phyloP scores from a whole-genome alignment of 1,140 invertebrate species.

The Drosophila hydei region DNA sequence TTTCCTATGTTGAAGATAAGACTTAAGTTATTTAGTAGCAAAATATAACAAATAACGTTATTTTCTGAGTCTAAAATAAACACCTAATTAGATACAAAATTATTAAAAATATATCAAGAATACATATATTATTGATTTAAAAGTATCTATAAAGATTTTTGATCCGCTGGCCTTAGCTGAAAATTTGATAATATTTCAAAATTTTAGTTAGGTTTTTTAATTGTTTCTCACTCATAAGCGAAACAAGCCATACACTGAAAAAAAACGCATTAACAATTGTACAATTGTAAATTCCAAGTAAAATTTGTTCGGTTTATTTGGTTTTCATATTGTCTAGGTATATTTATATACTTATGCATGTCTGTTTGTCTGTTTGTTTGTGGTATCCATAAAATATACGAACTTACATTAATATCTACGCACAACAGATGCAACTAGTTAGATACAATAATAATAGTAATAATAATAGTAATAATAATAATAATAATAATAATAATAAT shows the following conservation, averaged over 20 bases:
- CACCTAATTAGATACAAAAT: too few relatives aligned
- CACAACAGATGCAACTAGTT: slow-evolving; percentile 73
- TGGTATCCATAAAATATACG: slow-evolving; percentile 72
- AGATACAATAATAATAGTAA: slow-evolving; percentile 42
- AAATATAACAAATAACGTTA: too few relatives aligned
- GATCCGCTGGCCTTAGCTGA: background rate
- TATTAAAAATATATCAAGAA: too few relatives aligned
- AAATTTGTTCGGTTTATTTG: slow-evolving; percentile 58
- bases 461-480: slow-evolving; percentile 27
- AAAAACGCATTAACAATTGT: background rate
- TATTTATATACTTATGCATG: slow-evolving; percentile 51
- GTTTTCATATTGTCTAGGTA: slow-evolving; percentile 62
- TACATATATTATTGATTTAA: too few relatives aligned
- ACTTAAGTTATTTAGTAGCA: too few relatives aligned
- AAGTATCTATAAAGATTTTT: too few relatives aligned
- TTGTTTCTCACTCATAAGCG: too few relatives aligned
- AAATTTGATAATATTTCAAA: background rate
- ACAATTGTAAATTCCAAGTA: slow-evolving; percentile 23
- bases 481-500: slow-evolving; percentile 15
- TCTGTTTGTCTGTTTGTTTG: slow-evolving; percentile 31
- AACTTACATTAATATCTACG: slow-evolving; percentile 71
- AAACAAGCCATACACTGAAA: background rate
- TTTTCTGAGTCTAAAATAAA: too few relatives aligned
- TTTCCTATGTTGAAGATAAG: too few relatives aligned
- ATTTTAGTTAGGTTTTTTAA: too few relatives aligned